Evolutionary conservation across 2,113 vertebrate species (phyloP), one percentile per base, ranked within the genome.

Genomic region (Oenanthe oenanthe): DNA sequence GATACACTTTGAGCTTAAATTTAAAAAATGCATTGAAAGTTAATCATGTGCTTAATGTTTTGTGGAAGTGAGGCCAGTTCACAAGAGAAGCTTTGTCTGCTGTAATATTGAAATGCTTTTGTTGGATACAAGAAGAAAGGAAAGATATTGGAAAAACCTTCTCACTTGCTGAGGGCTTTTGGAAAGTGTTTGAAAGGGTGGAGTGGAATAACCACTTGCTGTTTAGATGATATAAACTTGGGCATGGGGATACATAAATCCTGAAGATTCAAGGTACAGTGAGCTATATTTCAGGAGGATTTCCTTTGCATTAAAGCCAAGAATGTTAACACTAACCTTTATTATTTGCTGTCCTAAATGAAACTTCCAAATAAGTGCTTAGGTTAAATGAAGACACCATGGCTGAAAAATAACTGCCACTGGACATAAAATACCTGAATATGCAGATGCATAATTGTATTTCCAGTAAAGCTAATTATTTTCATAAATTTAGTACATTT

Each of bases 381-480:
- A 75, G 74, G 17, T 77, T 73, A 85, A 89, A 86, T 71, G n/a
- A 85, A 95, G 91, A 81, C 36, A 67, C 21, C 32, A 21, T 2
- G 14, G 56, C 22, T 90, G 36, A 95, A 93, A 93, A 96, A 85
- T 61, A 95, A 89, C 88, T 70, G 48, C 82, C 57, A 92, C 63
- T 74, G 50, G 47, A 81, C 45, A 92, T 71, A 95, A 92, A 93
- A 66, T 86, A 83, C 43, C 71, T 76, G 73, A 95, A 95, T 91
- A 93, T 86, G 72, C 54, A 92, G 57, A 82, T 73, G 34, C 8
- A 45, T 86, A 89, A 88, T 89, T 89, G 22, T 88, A 88, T 85
- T 96, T 95, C 68, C 80, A 92, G 93, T 75, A 84, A 95, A 93
- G 72, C 63, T 3, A 92, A 79, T 96, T 93, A 94, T 82, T 47